These are phyloP conservation scores for Tipula unca DNA, from an alignment of 2,888 invertebrate genomes.

Conservation along the genomic window DNA sequence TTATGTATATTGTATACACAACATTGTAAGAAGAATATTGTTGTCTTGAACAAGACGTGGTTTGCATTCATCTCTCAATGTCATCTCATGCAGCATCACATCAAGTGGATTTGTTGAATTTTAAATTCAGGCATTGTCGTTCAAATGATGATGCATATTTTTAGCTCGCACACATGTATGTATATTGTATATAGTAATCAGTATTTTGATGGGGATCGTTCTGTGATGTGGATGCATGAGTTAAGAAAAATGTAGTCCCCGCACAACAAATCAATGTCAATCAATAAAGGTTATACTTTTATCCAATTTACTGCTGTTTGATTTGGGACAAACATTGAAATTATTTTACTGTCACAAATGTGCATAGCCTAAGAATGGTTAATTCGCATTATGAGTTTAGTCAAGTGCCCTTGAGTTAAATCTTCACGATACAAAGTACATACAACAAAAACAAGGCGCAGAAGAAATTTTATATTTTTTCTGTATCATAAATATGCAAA, in stretches of 20 bases:
- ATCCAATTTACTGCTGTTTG: not conserved
- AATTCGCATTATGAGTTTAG: too few relatives aligned
- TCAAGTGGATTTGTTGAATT: not conserved
- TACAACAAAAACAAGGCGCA: not conserved
- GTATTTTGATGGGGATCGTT: not conserved
- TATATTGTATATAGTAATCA: not conserved
- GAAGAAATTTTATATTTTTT: not conserved
- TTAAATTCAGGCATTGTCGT: not conserved
- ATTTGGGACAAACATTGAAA: not conserved
- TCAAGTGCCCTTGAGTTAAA: not conserved
- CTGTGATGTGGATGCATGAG: not conserved
- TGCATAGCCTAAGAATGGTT: not conserved
- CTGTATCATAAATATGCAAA: not conserved
- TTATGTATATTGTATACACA: not conserved
- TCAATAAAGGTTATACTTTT: not conserved
- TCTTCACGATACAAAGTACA: not conserved
- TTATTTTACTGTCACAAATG: not conserved
- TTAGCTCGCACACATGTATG: not conserved
- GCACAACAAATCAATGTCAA: not conserved
- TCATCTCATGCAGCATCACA: not conserved
- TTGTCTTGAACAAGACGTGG: not conserved
- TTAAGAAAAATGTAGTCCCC: not conserved
- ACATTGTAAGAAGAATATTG: not conserved
- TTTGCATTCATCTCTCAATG: not conserved
- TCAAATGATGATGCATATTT: not conserved